Conservation (phyloP, 2,797 vertebrate genomes). For the Numenius phaeopus region DNA sequence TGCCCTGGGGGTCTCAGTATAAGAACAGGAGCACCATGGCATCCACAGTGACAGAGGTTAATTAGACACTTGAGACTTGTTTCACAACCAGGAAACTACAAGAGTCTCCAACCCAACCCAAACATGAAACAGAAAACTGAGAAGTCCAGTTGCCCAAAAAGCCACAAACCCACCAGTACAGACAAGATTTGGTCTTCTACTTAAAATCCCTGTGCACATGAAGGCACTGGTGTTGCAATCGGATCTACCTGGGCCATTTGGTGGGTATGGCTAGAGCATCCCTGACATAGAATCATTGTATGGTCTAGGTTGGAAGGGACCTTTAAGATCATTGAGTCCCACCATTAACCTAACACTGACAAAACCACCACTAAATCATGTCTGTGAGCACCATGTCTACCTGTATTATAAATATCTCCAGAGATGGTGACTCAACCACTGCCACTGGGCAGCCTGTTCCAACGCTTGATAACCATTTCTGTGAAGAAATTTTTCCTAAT, state of each 20-base stretch:
- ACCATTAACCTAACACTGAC: neutral
- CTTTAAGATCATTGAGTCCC: neutral
- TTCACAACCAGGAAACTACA: neutral
- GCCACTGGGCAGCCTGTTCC: neutral
- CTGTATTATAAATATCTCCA: neutral
- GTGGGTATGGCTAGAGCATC: neutral
- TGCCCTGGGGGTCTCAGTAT: neutral
- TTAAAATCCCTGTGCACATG: neutral
- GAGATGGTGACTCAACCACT: neutral
- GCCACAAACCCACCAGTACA: neutral
- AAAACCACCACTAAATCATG: neutral
- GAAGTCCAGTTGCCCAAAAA: neutral
- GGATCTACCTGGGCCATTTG: neutral
- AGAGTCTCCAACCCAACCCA: neutral
- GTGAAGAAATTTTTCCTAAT: neutral
- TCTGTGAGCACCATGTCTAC: neutral
- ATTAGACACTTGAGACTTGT: neutral
- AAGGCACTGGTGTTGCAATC: neutral
- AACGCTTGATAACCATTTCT: neutral
- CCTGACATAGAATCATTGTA: neutral
- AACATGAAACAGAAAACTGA: neutral
- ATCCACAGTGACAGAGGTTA: neutral
- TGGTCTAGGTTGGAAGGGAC: neutral
- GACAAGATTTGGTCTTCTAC: neutral
- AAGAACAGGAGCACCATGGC: neutral